Percentiles rank a stretch among this genome's conserved stretches.
These are phyloP conservation scores for Anser cygnoides DNA, from an alignment of 2,113 vertebrate species.

Conservation along the genomic window DNA sequence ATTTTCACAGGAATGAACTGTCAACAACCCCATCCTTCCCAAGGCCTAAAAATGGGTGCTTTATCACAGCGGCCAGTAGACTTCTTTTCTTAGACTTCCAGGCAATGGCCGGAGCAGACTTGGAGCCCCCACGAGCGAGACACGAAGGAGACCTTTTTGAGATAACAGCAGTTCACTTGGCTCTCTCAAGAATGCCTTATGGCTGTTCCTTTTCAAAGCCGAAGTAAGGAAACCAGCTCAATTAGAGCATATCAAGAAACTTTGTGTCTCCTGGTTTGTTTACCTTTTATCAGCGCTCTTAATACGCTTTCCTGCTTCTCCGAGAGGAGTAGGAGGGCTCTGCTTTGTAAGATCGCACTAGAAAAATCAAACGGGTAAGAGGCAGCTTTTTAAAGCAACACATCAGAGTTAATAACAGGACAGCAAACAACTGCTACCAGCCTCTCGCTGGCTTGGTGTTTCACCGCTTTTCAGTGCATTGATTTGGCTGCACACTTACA, in stretches of 20 bases:
- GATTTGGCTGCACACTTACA: not conserved
- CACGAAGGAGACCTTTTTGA: slow-evolving; percentile 63
- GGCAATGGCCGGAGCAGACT: slow-evolving; percentile 58
- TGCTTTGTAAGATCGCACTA: not conserved
- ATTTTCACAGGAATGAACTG: slow-evolving; percentile 84
- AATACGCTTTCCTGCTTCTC: slow-evolving; percentile 61
- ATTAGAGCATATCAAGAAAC: slow-evolving; percentile 72
- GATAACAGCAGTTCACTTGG: slow-evolving; percentile 73
- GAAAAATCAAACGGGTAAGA: not conserved
- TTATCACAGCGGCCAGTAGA: slow-evolving; percentile 75
- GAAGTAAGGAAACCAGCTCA: slow-evolving; percentile 63
- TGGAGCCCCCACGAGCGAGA: slow-evolving; percentile 76
- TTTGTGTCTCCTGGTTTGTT: slow-evolving; percentile 66
- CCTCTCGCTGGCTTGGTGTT: not conserved
- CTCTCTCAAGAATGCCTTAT: slow-evolving; percentile 58
- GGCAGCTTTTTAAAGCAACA: not conserved
- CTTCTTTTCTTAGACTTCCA: slow-evolving; percentile 73
- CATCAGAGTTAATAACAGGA: not conserved
- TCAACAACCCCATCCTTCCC: slow-evolving; percentile 83
- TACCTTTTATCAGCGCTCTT: slow-evolving; percentile 64
- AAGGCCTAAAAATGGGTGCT: slow-evolving; percentile 76
- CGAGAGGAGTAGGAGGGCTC: slow-evolving; percentile 18
- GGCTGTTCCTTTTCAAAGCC: slow-evolving; percentile 70
- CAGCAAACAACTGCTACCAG: not conserved
- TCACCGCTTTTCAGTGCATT: not conserved